phyloP scores from a whole-genome alignment of 1,140 invertebrate species.

The Dreissena rostriformis region DNA sequence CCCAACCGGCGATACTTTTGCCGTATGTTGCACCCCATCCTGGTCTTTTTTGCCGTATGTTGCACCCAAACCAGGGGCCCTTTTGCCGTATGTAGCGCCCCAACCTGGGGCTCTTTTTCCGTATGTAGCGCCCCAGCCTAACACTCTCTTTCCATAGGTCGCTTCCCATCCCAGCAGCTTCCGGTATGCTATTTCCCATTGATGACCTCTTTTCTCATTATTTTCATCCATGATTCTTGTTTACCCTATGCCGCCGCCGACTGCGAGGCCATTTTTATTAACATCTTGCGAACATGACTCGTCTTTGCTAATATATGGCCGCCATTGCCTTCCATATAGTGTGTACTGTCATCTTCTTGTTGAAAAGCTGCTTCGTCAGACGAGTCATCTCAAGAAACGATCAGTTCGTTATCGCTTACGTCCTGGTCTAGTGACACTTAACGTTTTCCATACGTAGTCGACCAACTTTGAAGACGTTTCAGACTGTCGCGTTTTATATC shows the following conservation, averaged over 20 bases:
- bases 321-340: too few relatives aligned
- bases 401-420: too few relatives aligned
- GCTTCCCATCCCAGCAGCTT: slow-evolving; percentile 7
- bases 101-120: slow-evolving; percentile 27
- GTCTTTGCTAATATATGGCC: too few relatives aligned
- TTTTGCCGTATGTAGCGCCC: slow-evolving; percentile 34
- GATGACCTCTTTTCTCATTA: slow-evolving; percentile 10
- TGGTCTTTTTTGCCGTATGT: slow-evolving; percentile 35
- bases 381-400: too few relatives aligned
- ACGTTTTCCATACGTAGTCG: slow-evolving; percentile 42
- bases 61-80: slow-evolving; percentile 16
- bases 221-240: not conserved
- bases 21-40: slow-evolving; percentile 30
- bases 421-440: too few relatives aligned
- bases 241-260: not conserved
- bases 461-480: slow-evolving; percentile 21
- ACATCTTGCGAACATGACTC: too few relatives aligned
- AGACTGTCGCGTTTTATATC: slow-evolving; percentile 10
- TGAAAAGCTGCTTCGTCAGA: too few relatives aligned
- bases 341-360: too few relatives aligned
- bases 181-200: slow-evolving; percentile 19
- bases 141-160: slow-evolving; percentile 19
- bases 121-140: not conserved
- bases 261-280: not conserved
- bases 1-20: slow-evolving; percentile 31